phyloP scores from a whole-genome alignment of 1,140 invertebrate genomes.

The Galleria mellonella region DNA sequence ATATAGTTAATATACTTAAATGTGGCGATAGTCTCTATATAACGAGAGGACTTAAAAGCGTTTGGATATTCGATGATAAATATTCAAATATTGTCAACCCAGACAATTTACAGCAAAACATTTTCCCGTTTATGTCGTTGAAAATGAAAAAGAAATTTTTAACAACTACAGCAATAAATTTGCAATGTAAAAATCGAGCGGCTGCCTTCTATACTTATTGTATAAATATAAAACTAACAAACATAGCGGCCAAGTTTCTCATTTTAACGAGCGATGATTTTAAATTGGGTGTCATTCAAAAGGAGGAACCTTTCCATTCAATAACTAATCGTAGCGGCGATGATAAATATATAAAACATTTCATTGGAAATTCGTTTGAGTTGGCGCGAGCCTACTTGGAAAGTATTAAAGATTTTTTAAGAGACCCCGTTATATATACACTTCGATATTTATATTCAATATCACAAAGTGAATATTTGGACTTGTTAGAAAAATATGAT shows the following conservation, averaged over 20 bases:
- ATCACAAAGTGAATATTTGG: slow-evolving; percentile 16
- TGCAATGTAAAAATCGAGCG: slow-evolving; percentile 3
- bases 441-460: slow-evolving; percentile 21
- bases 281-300: slow-evolving; percentile 15
- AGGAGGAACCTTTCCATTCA: background rate
- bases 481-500: slow-evolving; percentile 20
- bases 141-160: slow-evolving; percentile 11
- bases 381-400: slow-evolving; percentile 14
- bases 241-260: slow-evolving; percentile 7
- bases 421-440: background rate
- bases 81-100: slow-evolving; percentile 5
- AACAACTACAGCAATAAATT: background rate
- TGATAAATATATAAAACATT: slow-evolving; percentile 3
- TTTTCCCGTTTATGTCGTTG: slow-evolving; percentile 14
- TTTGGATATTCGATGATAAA: slow-evolving; percentile 9
- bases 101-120: slow-evolving; percentile 8
- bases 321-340: background rate
- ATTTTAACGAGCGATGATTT: slow-evolving; percentile 12
- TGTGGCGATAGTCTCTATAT: slow-evolving; percentile 9
- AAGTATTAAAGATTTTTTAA: background rate
- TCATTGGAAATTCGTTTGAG: slow-evolving; percentile 21
- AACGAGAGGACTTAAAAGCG: slow-evolving; percentile 9
- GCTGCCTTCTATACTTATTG: slow-evolving; percentile 7
- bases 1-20: slow-evolving; percentile 8
- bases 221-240: background rate